Evolutionary conservation across 2,113 vertebrate species (phyloP).

Genomic region (Scolopax mira): DNA sequence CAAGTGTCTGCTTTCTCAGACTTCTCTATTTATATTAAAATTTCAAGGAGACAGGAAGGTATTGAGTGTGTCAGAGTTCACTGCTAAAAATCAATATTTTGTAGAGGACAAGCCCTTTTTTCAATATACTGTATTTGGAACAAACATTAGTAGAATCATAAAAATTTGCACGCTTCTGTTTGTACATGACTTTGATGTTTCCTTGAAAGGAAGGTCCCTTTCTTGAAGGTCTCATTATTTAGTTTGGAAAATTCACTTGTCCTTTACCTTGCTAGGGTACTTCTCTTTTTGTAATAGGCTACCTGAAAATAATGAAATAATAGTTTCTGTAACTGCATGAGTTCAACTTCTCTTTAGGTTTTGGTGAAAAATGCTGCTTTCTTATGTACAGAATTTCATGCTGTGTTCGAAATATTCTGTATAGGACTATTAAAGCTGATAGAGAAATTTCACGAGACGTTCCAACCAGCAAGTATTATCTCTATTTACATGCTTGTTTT

Average conservation of each 20-base stretch:
- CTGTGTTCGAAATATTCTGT: not conserved
- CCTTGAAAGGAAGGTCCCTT: not conserved
- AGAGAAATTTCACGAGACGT: not conserved
- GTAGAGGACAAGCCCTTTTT: not conserved
- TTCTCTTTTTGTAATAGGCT: not conserved
- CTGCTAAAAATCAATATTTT: not conserved
- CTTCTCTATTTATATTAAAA: slow-evolving; percentile 21
- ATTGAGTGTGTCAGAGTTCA: not conserved
- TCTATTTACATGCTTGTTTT: not conserved
- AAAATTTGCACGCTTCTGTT: not conserved
- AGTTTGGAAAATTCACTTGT: not conserved
- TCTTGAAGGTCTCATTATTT: not conserved
- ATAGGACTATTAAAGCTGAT: not conserved
- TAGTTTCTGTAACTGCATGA: not conserved
- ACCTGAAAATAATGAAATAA: not conserved
- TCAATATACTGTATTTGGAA: not conserved
- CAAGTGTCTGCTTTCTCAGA: not conserved
- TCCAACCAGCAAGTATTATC: not conserved
- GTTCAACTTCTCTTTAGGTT: not conserved
- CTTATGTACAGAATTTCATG: not conserved
- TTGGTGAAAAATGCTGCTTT: not conserved
- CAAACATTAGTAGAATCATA: not conserved
- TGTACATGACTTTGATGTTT: not conserved
- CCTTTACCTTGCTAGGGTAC: not conserved
- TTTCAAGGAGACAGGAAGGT: not conserved